Conservation (phyloP, 2,888 invertebrate species). For the Drosophila hamatofila region DNA sequence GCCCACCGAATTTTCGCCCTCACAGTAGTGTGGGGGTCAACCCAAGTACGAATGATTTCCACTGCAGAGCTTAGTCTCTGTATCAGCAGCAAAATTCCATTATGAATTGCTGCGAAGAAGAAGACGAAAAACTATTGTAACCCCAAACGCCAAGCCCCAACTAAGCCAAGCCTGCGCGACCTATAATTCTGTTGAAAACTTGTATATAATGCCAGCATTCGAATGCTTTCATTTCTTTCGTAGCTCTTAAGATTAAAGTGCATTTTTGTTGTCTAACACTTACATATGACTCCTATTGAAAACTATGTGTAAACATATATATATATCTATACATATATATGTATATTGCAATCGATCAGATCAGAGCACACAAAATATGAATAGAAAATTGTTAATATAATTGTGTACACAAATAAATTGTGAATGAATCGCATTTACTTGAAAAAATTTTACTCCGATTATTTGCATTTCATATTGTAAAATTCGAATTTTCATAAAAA, state of each 20-base stretch:
- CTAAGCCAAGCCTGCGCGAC: background rate
- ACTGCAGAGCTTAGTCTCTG: background rate
- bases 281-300: constrained; percentile 31
- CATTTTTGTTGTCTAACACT: constrained; percentile 47
- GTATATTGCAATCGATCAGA: constrained; percentile 9
- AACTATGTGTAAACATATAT: constrained; percentile 4
- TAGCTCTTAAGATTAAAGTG: constrained; percentile 49
- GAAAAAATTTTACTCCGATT: constrained; percentile 1
- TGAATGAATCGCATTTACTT: constrained; percentile 35
- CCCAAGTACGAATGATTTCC: background rate
- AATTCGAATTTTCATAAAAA: background rate
- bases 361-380: constrained; percentile 3
- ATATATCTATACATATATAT: background rate
- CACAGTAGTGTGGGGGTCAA: constrained; percentile 88
- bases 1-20: constrained; percentile 98
- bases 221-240: constrained; percentile 23
- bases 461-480: too few species aligned
- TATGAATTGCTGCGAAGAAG: constrained; percentile 29
- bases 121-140: constrained; percentile 14
- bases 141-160: background rate
- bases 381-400: constrained; percentile 21
- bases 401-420: constrained; percentile 36
- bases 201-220: constrained; percentile 65
- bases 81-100: background rate
- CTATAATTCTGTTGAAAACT: constrained; percentile 21